Conservation (phyloP, 2,113 vertebrate genomes). For the Poeciliopsis prolifica region DNA sequence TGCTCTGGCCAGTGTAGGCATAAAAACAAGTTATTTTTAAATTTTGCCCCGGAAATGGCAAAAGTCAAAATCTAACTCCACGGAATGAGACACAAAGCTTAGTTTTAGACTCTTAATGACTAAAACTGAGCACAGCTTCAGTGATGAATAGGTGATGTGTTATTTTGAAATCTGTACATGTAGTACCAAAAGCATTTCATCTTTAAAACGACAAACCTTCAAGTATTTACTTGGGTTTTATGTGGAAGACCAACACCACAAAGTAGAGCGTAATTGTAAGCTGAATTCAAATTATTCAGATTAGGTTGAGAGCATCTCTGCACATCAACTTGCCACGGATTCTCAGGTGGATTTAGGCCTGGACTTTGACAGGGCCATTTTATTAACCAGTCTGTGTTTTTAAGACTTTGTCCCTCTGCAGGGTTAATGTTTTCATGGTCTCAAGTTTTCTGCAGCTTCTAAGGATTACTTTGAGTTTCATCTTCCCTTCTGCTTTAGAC, state of each 20-base stretch:
- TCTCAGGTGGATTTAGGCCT: too few species aligned
- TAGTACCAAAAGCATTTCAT: not conserved
- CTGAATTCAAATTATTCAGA: too few species aligned
- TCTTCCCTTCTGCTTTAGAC: too few species aligned
- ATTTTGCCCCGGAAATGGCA: slow-evolving; percentile 50
- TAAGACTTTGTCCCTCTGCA: too few species aligned
- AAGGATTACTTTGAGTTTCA: too few species aligned
- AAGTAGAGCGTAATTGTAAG: not conserved
- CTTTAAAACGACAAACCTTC: not conserved
- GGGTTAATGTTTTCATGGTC: too few species aligned
- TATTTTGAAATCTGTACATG: not conserved
- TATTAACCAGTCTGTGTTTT: too few species aligned
- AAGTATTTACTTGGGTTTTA: not conserved
- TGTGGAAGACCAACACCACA: not conserved
- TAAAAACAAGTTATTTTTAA: slow-evolving; percentile 74
- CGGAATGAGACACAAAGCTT: slow-evolving; percentile 6
- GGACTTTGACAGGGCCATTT: too few species aligned
- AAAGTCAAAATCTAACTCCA: slow-evolving; percentile 33
- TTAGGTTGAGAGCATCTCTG: too few species aligned
- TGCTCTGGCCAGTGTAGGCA: slow-evolving; percentile 55
- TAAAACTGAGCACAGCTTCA: too few species aligned
- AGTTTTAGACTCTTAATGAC: not conserved
- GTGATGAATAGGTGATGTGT: not conserved
- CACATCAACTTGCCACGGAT: too few species aligned
- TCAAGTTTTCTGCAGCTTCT: too few species aligned